Evolutionary conservation across 2,113 vertebrate genomes (phyloP).

Genomic region (Ptilonorhynchus violaceus): DNA sequence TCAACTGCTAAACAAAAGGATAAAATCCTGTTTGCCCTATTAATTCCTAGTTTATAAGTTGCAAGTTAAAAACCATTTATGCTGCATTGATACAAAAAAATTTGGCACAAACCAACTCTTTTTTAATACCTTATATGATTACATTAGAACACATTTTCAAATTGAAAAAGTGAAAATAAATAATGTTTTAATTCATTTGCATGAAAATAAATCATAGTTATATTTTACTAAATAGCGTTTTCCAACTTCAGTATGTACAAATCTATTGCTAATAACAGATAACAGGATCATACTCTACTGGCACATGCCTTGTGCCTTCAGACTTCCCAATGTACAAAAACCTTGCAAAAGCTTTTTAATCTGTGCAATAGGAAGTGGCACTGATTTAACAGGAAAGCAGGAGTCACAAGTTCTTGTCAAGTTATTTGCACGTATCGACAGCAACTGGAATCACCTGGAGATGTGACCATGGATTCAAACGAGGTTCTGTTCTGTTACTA

Average conservation of each 20-base stretch:
- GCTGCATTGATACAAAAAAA: not conserved
- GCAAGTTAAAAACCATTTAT: not conserved
- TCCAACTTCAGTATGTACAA: not conserved
- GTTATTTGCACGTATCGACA: not conserved
- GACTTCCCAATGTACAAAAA: not conserved
- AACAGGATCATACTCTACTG: not conserved
- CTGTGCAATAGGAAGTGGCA: not conserved
- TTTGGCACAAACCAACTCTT: not conserved
- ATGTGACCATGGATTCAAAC: accelerated
- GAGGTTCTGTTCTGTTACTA: not conserved
- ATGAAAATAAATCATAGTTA: not conserved
- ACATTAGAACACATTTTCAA: not conserved
- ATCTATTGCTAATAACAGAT: not conserved
- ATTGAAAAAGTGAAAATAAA: not conserved
- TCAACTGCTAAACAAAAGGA: not conserved
- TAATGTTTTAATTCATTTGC: not conserved
- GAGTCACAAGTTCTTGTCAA: not conserved
- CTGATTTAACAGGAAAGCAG: not conserved
- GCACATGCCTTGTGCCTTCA: not conserved
- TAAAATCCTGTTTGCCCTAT: not conserved
- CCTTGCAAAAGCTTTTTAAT: accelerated
- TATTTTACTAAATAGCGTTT: not conserved
- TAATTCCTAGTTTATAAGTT: not conserved
- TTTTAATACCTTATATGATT: not conserved
- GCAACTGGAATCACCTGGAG: not conserved